Conservation (phyloP, 2,888 invertebrate genomes). For the Coelogynopora nodosa region DNA sequence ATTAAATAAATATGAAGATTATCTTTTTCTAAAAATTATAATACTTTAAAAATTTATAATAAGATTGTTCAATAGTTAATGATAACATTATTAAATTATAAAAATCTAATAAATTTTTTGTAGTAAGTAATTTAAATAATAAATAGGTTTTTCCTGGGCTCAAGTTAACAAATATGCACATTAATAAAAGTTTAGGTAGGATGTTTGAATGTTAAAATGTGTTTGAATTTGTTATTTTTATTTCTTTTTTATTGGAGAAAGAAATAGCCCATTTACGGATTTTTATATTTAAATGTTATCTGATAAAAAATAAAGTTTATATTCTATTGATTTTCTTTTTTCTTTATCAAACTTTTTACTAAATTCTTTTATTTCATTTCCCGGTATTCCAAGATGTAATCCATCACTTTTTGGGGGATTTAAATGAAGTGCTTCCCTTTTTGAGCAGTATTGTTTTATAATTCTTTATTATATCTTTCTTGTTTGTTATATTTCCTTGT, state of each 20-base stretch:
- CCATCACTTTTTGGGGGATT: background rate
- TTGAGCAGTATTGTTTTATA: background rate
- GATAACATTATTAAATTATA: background rate
- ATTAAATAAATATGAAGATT: background rate
- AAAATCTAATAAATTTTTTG: background rate
- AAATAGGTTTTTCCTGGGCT: background rate
- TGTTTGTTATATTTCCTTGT: background rate
- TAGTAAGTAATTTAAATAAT: background rate
- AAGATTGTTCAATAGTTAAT: background rate
- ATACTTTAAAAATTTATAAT: background rate
- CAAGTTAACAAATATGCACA: background rate
- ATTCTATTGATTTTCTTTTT: background rate
- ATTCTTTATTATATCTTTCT: background rate
- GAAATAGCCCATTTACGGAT: background rate
- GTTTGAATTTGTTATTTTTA: background rate
- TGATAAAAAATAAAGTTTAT: background rate
- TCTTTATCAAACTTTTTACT: background rate
- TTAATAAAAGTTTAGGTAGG: background rate
- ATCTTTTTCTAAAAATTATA: background rate
- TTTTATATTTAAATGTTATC: background rate
- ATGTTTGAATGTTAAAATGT: background rate
- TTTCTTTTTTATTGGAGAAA: background rate
- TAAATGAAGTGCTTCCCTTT: background rate
- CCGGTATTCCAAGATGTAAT: background rate
- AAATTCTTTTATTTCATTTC: background rate